Conservation (phyloP, 2,113 vertebrate genomes). For the Donacobius atricapilla region DNA sequence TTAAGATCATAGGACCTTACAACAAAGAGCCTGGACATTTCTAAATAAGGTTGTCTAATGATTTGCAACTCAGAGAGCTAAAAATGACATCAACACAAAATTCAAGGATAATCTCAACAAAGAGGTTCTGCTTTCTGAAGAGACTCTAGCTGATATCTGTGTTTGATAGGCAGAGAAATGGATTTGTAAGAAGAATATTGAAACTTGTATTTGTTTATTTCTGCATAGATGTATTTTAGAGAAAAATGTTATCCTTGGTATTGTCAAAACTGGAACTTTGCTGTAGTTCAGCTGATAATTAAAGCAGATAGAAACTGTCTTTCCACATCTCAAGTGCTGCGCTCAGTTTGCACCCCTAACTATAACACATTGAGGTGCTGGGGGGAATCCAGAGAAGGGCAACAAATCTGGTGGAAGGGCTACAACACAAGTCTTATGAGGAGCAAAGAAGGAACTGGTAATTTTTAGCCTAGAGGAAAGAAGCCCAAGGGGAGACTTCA, state of each 20-base stretch:
- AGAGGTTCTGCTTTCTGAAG: background rate
- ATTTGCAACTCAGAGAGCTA: background rate
- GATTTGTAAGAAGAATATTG: background rate
- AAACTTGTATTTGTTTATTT: background rate
- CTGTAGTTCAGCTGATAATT: background rate
- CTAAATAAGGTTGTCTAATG: background rate
- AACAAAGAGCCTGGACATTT: background rate
- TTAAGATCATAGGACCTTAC: background rate
- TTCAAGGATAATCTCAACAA: background rate
- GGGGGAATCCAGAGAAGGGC: background rate
- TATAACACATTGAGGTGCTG: background rate
- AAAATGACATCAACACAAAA: background rate
- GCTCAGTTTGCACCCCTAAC: background rate
- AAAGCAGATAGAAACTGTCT: background rate
- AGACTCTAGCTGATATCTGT: background rate
- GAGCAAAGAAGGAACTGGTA: too few relatives aligned
- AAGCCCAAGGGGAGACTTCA: background rate
- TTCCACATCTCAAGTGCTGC: background rate
- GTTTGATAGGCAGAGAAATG: background rate
- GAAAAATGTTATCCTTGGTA: background rate
- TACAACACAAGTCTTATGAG: background rate
- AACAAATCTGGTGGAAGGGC: background rate
- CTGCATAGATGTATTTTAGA: background rate
- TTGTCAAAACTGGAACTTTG: background rate
- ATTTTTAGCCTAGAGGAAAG: background rate